phyloP scores from a whole-genome alignment of 2,113 vertebrate species.

The Sitta europaea region DNA sequence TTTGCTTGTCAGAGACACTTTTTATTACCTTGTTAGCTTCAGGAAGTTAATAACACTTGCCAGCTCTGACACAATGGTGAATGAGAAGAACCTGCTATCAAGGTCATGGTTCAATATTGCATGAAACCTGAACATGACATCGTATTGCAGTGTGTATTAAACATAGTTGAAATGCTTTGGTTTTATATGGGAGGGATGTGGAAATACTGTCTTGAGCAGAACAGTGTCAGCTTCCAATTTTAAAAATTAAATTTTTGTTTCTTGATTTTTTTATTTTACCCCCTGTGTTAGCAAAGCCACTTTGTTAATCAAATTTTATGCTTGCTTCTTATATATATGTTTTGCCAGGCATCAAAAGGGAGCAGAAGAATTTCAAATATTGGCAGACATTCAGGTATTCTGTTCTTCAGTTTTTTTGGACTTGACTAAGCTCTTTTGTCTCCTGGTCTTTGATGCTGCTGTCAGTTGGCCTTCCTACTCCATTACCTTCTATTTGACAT shows the following conservation, averaged over 20 bases:
- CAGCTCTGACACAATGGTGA: neutral
- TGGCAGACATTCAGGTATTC: neutral
- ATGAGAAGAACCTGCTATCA: neutral
- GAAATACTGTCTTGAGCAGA: neutral
- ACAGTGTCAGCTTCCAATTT: neutral
- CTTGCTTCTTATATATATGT: rapidly evolving
- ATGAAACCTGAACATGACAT: neutral
- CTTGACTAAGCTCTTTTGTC: neutral
- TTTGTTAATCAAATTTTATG: neutral
- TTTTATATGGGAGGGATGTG: neutral
- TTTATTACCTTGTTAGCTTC: neutral
- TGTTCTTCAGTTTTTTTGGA: neutral
- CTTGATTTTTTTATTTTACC: rapidly evolving
- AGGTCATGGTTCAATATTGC: neutral
- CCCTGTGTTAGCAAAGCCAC: neutral
- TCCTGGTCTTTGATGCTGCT: neutral
- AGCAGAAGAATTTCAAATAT: neutral
- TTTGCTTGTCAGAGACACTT: neutral
- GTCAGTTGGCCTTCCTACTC: neutral
- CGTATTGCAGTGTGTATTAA: neutral
- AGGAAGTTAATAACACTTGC: neutral
- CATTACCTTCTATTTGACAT: neutral
- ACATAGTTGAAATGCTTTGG: neutral
- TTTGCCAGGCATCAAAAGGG: neutral
- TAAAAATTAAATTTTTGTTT: neutral